These are phyloP conservation scores for Hiodon alosoides DNA, from an alignment of 2,113 vertebrate species.

Conservation along the genomic window DNA sequence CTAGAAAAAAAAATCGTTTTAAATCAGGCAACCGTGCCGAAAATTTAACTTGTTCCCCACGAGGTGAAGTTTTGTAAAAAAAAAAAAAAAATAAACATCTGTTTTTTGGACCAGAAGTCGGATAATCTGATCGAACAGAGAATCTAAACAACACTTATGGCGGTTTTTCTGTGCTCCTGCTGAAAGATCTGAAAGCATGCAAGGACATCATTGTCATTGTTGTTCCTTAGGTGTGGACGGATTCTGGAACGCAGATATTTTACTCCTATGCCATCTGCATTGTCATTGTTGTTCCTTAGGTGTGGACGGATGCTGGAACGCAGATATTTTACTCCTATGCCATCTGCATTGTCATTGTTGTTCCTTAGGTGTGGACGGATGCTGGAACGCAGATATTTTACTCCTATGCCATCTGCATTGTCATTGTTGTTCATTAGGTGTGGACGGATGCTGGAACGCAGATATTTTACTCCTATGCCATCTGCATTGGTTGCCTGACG, in stretches of 20 bases:
- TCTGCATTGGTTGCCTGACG: slow-evolving; percentile 65
- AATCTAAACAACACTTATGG: too few species aligned
- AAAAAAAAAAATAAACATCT: too few species aligned
- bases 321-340: slow-evolving; percentile 75
- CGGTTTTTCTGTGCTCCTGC: too few species aligned
- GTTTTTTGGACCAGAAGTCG: too few species aligned
- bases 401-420: too few species aligned
- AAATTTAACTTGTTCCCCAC: too few species aligned
- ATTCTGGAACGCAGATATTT: slow-evolving; percentile 72
- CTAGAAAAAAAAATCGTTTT: too few species aligned
- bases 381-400: too few species aligned
- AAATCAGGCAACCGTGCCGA: too few species aligned
- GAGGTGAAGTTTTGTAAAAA: too few species aligned
- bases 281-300: slow-evolving; percentile 50
- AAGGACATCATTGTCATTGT: neutral
- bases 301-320: slow-evolving; percentile 74
- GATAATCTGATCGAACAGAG: too few species aligned
- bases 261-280: slow-evolving; percentile 71
- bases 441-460: slow-evolving; percentile 76
- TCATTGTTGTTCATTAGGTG: slow-evolving; percentile 50
- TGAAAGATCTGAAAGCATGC: too few species aligned
- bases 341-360: slow-evolving; percentile 55
- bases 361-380: slow-evolving; percentile 18
- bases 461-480: slow-evolving; percentile 71
- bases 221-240: slow-evolving; percentile 70